phyloP scores from a whole-genome alignment of 1,140 invertebrate genomes.

The Leptinotarsa defecta region DNA sequence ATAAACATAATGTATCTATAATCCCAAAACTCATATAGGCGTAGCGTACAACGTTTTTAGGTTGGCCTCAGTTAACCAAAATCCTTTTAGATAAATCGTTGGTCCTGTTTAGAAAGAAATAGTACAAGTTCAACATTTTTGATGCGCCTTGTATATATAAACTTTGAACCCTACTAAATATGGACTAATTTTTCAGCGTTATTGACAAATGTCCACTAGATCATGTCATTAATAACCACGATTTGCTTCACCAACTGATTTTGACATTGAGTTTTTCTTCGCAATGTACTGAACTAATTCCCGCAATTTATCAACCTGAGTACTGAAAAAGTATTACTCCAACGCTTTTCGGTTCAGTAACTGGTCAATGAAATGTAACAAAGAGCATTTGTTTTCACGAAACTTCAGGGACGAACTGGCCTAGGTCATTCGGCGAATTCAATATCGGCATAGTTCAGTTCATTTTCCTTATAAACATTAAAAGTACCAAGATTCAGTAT shows the following conservation, averaged over 20 bases:
- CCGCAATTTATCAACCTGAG: background rate
- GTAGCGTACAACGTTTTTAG: too few relatives aligned
- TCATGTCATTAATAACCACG: background rate
- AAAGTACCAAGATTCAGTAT: too few relatives aligned
- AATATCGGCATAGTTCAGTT: too few relatives aligned
- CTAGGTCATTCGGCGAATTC: background rate
- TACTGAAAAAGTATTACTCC: background rate
- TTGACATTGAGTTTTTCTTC: background rate
- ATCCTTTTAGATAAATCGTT: too few relatives aligned
- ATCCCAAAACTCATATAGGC: too few relatives aligned
- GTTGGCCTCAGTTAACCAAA: too few relatives aligned
- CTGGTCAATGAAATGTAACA: background rate
- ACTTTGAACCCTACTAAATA: background rate
- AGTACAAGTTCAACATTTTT: too few relatives aligned
- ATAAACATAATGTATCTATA: too few relatives aligned
- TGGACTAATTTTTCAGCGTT: background rate
- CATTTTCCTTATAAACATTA: too few relatives aligned
- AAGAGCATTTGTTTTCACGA: background rate
- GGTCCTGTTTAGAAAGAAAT: too few relatives aligned
- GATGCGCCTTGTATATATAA: too few relatives aligned
- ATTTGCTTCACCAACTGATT: slow-evolving; percentile 6
- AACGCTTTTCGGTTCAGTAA: background rate
- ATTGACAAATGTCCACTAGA: background rate
- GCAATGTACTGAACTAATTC: background rate
- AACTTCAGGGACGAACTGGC: background rate